phyloP scores from a whole-genome alignment of 1,140 invertebrate genomes.

The Papilio glaucus region DNA sequence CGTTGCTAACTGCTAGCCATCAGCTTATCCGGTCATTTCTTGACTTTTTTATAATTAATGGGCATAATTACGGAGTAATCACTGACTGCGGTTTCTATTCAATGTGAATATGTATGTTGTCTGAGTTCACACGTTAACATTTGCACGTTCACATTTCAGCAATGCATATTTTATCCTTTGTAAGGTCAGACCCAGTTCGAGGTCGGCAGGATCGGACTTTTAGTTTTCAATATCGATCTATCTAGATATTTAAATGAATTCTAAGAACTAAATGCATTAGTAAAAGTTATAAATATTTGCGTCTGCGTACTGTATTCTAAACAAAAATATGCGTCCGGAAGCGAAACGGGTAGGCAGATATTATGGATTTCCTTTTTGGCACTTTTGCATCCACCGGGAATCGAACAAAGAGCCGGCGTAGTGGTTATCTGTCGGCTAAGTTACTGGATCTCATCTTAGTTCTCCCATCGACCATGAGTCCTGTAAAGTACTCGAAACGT shows the following conservation, averaged over 20 bases:
- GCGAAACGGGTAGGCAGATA: too few species aligned
- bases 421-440: too few species aligned
- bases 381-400: too few species aligned
- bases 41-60: conserved; percentile 23
- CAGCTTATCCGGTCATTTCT: conserved; percentile 17
- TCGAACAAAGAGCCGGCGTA: too few species aligned
- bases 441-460: too few species aligned
- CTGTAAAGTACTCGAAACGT: too few species aligned
- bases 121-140: conserved; percentile 19
- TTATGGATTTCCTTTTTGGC: too few species aligned
- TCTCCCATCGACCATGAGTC: too few species aligned
- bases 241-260: conserved; percentile 11
- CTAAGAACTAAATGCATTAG: too few species aligned
- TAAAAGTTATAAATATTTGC: too few species aligned
- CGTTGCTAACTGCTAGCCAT: not conserved
- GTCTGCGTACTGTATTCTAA: too few species aligned
- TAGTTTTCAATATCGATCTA: conserved; percentile 8
- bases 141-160: conserved; percentile 32
- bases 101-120: conserved; percentile 5
- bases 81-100: conserved; percentile 35
- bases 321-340: too few species aligned
- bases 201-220: conserved; percentile 23
- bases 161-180: conserved; percentile 35
- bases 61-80: conserved; percentile 6
- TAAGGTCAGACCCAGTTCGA: conserved; percentile 32